Base-by-base conservation (phyloP, 2,888 invertebrate genomes). In the Volucella inanis region DNA sequence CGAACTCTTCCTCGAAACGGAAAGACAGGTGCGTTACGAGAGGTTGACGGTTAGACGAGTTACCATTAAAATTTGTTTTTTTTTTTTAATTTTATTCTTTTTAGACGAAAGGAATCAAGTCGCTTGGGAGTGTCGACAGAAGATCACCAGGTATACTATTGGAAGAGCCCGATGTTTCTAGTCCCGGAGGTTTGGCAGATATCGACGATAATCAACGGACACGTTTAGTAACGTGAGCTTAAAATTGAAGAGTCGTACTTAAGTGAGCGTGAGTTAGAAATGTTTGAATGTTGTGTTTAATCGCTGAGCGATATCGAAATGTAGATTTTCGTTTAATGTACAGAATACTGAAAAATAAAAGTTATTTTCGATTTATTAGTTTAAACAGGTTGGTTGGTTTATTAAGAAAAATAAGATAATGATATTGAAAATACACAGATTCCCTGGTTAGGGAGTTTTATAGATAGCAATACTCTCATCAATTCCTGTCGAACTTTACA, bases 211-310 rank as follows among this genome's bases (percentile, higher is more conserved):
- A 90, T 89, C 90, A 89, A 82, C 87, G 89, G 88, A 87, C 89
- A 79, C 88, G 89, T 84, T 89, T 91, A 88, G 90, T 91, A 68
- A 88, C 90, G 78, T 91, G 89, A 88, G 87, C 89, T 74, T 8
- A 11, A 41, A 10, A 18, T 41, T 84, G 6, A 6, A 31, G 0
- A 31, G 31, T 31, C 6, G 6, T 6, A 31, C 31, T 31, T 31
- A 31, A 31, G 6, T 31, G 31, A 39, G 47, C 6, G 11, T 47
- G 47, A 11, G 6, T 45, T 43, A 12, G 11, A 15, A 15, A 18
- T 12, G 8, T n/a, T 9, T 47, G 45, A 9, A 38, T 41, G 11
- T 59, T 11, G 12, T 47, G 59, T 59, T 59, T 31, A 31, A 31
- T 31, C 31, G 31, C 31, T 31, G 31, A 0, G 31, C 31, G 31